Evolutionary conservation across 2,113 vertebrate species (phyloP).

Genomic region (Chunga burmeisteri): DNA sequence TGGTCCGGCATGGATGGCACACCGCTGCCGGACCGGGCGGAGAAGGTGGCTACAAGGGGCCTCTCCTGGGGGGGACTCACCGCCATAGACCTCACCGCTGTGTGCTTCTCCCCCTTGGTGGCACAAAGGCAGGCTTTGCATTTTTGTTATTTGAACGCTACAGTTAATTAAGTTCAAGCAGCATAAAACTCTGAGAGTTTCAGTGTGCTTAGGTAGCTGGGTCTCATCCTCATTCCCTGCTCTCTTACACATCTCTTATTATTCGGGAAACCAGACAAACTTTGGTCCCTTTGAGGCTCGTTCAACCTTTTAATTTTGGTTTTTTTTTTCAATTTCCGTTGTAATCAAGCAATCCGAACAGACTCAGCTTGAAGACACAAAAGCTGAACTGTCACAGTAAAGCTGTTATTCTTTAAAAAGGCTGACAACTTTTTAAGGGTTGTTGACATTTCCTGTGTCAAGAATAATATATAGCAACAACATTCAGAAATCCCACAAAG

Average conservation of each 20-base stretch:
- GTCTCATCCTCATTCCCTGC: background rate
- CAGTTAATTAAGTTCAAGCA: background rate
- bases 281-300: background rate
- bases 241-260: accelerated
- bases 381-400: background rate
- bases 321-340: background rate
- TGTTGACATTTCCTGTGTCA: background rate
- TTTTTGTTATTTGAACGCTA: background rate
- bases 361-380: background rate
- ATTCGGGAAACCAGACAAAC: background rate
- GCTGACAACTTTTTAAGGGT: background rate
- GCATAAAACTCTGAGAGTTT: background rate
- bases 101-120: background rate
- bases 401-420: background rate
- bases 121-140: background rate
- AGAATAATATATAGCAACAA: background rate
- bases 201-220: accelerated
- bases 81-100: no score
- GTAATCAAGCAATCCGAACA: no score
- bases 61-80: background rate
- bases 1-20: no score
- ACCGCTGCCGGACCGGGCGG: background rate
- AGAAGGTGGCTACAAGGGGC: accelerated
- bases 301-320: background rate
- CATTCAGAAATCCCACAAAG: background rate